phyloP scores from a whole-genome alignment of 2,113 vertebrate species.

The Verasper variegatus region DNA sequence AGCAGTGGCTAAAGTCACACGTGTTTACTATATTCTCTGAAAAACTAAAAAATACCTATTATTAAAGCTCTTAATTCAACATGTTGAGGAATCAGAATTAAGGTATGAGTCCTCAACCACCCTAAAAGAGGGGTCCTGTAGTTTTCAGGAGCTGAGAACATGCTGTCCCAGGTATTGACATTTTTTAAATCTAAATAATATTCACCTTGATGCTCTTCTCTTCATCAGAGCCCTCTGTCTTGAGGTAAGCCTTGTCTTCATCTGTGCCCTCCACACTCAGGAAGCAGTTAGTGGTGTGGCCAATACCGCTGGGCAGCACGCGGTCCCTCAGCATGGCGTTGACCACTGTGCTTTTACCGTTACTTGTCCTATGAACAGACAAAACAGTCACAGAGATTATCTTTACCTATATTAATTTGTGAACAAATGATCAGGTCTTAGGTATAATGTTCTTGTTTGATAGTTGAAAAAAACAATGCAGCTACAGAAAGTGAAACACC shows the following conservation, averaged over 20 bases:
- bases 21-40: not conserved
- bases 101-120: too few species aligned
- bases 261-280: slow-evolving; percentile 97
- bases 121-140: not conserved
- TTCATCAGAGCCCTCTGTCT: slow-evolving; percentile 97
- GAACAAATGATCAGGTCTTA: too few species aligned
- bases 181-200: not conserved
- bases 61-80: too few species aligned
- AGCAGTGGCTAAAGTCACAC: not conserved
- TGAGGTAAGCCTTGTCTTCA: slow-evolving; percentile 94
- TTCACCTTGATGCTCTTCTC: slow-evolving; percentile 94
- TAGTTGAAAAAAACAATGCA: not conserved
- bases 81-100: too few species aligned
- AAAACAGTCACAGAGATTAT: not conserved
- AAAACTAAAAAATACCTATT: not conserved
- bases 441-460: not conserved
- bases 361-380: slow-evolving; percentile 88
- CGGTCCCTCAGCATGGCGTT: slow-evolving; percentile 98
- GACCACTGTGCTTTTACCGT: slow-evolving; percentile 96
- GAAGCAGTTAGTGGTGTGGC: slow-evolving; percentile 99
- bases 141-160: not conserved
- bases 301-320: slow-evolving; percentile 96
- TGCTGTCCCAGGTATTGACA: not conserved
- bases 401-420: too few species aligned
- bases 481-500: too few species aligned